These are phyloP conservation scores for Acanthurus lineatus DNA, from an alignment of 2,797 vertebrate genomes.

Conservation along the genomic window DNA sequence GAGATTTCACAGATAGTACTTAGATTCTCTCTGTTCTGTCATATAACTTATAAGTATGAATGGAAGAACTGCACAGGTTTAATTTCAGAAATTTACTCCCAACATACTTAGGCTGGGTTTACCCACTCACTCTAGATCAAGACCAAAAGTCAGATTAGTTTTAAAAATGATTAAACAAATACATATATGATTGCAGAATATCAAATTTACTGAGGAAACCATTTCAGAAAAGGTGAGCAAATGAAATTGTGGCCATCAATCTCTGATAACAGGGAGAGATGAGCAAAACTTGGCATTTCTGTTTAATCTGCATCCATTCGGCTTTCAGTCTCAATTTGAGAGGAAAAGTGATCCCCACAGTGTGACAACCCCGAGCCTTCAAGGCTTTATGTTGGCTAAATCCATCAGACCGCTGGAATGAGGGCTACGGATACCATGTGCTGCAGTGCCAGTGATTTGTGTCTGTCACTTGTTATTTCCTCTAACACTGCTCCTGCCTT, in stretches of 20 bases:
- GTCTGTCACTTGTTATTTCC: slow-evolving; percentile 75
- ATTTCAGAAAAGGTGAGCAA: too few relatives aligned
- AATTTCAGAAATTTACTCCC: too few relatives aligned
- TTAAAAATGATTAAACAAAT: too few relatives aligned
- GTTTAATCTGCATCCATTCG: slow-evolving; percentile 11
- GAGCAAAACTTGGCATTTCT: slow-evolving; percentile 11
- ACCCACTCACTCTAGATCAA: too few relatives aligned
- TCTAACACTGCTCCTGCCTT: slow-evolving; percentile 33
- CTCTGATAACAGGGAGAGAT: not conserved
- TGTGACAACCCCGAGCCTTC: slow-evolving; percentile 52
- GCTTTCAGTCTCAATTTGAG: slow-evolving; percentile 39
- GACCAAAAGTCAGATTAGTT: too few relatives aligned
- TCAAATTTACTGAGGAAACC: too few relatives aligned
- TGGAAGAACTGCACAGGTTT: not conserved
- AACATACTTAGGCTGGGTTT: too few relatives aligned
- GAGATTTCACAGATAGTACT: not conserved
- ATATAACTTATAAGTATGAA: not conserved
- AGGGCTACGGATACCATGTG: slow-evolving; percentile 41
- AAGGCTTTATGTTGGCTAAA: slow-evolving; percentile 52
- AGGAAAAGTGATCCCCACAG: slow-evolving; percentile 18
- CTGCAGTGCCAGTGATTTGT: slow-evolving; percentile 56
- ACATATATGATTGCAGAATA: too few relatives aligned
- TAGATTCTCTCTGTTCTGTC: not conserved
- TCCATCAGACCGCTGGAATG: slow-evolving; percentile 52
- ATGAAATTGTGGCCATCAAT: too few relatives aligned